Evolutionary conservation across 1,140 invertebrate genomes (phyloP).

Genomic region (Sycobia sp.): DNA sequence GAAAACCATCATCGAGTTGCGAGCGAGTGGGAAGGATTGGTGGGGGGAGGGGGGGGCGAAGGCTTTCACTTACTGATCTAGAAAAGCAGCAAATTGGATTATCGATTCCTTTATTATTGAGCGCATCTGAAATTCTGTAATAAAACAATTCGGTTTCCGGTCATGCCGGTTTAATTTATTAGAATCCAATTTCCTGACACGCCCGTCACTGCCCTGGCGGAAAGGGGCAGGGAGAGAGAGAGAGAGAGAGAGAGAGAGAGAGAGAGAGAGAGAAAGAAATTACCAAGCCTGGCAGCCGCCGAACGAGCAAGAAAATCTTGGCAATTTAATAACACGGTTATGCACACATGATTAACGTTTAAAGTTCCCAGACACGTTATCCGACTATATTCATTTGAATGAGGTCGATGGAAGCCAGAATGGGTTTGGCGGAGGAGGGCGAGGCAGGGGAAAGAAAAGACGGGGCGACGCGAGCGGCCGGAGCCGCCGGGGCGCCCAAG

Average conservation of each 20-base stretch:
- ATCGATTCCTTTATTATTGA: background rate
- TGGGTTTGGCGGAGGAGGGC: slow-evolving; percentile 17
- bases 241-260: no score
- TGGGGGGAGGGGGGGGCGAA: no score
- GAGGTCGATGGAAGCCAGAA: slow-evolving; percentile 1
- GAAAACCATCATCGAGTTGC: no score
- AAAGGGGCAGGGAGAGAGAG: no score
- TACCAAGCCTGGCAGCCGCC: no score
- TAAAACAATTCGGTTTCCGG: background rate
- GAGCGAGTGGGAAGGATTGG: no score
- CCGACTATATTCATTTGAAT: slow-evolving; percentile 13
- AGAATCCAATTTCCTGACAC: background rate
- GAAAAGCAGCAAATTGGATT: background rate
- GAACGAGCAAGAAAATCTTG: slow-evolving; percentile 16
- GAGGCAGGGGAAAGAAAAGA: background rate
- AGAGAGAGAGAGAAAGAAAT: no score
- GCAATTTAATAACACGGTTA: slow-evolving; percentile 20
- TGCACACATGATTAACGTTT: slow-evolving; percentile 24
- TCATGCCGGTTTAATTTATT: background rate
- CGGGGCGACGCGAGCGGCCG: background rate
- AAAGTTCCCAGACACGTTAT: slow-evolving; percentile 6
- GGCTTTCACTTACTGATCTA: no score
- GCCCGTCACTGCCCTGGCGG: no score
- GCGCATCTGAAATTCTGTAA: background rate
- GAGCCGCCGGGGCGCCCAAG: background rate